Conservation (phyloP, 2,797 vertebrate genomes). For the Pangasius sanitwongsei region DNA sequence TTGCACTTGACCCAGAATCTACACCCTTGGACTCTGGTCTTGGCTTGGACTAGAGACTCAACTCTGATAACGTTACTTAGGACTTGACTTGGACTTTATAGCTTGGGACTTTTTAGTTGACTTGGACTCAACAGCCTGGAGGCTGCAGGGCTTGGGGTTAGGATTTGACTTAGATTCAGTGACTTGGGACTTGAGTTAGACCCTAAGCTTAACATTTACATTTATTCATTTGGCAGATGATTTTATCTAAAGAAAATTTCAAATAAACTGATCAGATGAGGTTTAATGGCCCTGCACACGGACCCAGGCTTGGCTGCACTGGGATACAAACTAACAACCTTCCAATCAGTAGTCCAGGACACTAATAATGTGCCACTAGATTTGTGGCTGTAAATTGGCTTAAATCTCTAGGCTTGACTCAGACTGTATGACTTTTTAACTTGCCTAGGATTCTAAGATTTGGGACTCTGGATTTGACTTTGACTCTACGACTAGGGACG, state of each 20-base stretch:
- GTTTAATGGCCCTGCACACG: not conserved
- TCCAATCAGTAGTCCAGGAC: not conserved
- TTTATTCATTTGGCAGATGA: not conserved
- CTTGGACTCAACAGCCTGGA: not conserved
- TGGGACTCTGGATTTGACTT: not conserved
- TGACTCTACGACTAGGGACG: not conserved
- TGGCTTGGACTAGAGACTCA: not conserved
- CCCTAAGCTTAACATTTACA: not conserved
- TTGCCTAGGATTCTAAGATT: not conserved
- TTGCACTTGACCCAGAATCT: not conserved
- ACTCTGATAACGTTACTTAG: not conserved
- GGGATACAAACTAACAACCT: not conserved
- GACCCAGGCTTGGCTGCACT: not conserved
- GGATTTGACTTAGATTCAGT: not conserved
- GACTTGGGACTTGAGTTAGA: not conserved
- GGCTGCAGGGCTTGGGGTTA: not conserved
- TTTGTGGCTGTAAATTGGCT: not conserved
- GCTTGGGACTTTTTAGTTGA: not conserved
- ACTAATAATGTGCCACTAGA: not conserved
- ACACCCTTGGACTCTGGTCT: not conserved
- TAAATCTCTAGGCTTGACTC: not conserved
- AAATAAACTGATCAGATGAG: not conserved
- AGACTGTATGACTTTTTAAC: not conserved
- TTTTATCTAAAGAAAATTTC: not conserved
- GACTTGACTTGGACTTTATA: not conserved